Percentiles rank a stretch among this genome's conserved stretches.
Evolutionary conservation across 2,113 vertebrate genomes (phyloP).

Genomic region (Grus americana): DNA sequence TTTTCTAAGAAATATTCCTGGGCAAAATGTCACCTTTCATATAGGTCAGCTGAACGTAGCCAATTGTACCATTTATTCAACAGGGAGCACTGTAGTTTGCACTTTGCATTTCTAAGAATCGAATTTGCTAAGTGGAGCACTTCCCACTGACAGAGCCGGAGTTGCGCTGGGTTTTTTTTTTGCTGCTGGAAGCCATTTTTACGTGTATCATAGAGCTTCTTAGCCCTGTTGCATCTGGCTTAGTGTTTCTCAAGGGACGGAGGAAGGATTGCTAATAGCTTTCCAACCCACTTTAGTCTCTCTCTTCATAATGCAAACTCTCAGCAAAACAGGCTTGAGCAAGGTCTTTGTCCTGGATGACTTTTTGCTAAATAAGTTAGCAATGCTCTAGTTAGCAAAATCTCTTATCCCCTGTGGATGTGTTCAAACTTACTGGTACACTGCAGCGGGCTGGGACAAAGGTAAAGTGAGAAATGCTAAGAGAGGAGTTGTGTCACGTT

Average conservation of each 20-base stretch:
- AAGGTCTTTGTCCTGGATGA: conserved; percentile 46
- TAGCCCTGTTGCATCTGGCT: conserved; percentile 34
- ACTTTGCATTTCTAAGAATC: conserved; percentile 26
- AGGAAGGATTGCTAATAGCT: conserved; percentile 20
- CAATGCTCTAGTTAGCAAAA: conserved; percentile 51
- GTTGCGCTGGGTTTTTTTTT: neutral
- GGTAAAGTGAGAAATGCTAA: neutral
- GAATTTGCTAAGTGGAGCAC: conserved; percentile 41
- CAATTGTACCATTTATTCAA: neutral
- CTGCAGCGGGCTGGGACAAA: neutral
- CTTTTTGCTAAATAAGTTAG: conserved; percentile 54
- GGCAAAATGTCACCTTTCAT: neutral
- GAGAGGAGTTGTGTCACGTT: neutral
- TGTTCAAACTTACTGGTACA: neutral
- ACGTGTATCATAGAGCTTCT: neutral
- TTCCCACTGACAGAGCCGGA: neutral
- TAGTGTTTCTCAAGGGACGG: conserved; percentile 33
- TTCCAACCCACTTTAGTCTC: conserved; percentile 13
- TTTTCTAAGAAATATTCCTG: neutral
- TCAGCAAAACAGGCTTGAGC: neutral
- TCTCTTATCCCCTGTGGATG: neutral
- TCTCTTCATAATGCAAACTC: neutral
- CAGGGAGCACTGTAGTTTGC: neutral
- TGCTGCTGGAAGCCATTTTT: conserved; percentile 36
- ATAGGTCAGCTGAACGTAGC: neutral